Percentiles rank a stretch among this genome's conserved stretches.
phyloP scores from a whole-genome alignment of 2,797 vertebrate genomes.

The Psittacula echo region DNA sequence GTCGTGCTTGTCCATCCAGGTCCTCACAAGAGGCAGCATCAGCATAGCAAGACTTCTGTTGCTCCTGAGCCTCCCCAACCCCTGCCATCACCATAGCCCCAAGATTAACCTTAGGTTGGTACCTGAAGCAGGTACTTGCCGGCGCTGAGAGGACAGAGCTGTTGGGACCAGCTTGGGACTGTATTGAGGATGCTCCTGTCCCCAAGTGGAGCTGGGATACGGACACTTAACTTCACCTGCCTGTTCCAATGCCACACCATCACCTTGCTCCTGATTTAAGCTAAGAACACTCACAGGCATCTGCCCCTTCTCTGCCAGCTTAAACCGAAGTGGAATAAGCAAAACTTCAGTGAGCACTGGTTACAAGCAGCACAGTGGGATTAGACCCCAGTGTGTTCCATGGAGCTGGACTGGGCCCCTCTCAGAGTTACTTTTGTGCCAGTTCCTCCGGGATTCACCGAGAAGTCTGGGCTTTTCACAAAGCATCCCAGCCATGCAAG shows the following conservation, averaged over 20 bases:
- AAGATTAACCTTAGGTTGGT: too few relatives aligned
- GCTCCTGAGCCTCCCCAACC: neutral
- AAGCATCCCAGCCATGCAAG: slow-evolving; percentile 3
- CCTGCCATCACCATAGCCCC: neutral
- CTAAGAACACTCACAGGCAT: neutral
- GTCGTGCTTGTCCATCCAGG: neutral
- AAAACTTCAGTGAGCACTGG: neutral
- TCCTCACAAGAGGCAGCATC: neutral
- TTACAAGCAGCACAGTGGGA: neutral
- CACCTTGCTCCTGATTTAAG: neutral
- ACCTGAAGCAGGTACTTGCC: neutral
- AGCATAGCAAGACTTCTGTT: neutral
- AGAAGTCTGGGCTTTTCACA: neutral
- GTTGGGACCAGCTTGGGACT: neutral
- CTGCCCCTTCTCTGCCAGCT: neutral
- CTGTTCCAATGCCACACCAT: neutral
- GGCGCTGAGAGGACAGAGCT: neutral
- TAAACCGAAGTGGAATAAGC: neutral
- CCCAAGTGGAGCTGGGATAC: neutral
- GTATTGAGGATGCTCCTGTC: neutral
- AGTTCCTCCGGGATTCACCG: neutral
- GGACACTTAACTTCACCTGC: too few relatives aligned
- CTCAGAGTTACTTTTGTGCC: neutral
- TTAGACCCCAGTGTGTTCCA: neutral
- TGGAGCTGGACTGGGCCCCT: neutral